A percentile compares a stretch with the other conserved stretches of the same genome.
These are phyloP conservation scores for Crotalus viridis DNA, from an alignment of 2,113 vertebrate genomes.

Conservation along the genomic window DNA sequence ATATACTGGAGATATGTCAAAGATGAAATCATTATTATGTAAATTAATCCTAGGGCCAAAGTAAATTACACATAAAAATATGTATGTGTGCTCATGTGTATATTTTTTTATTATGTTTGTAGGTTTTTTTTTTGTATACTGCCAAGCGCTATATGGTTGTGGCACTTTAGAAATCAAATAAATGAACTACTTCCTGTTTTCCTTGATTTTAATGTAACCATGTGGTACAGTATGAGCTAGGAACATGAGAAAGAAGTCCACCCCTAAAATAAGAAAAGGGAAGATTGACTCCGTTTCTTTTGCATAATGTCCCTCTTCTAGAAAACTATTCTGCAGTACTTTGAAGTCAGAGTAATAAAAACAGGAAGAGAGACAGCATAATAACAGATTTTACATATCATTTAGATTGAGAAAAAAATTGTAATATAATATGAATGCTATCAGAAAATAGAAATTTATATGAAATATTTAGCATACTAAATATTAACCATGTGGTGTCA, in stretches of 20 bases:
- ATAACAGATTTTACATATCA: neutral
- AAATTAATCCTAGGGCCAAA: neutral
- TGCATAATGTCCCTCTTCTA: neutral
- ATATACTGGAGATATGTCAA: neutral
- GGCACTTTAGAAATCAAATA: neutral
- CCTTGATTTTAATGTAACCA: neutral
- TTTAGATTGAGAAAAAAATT: neutral
- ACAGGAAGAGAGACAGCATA: neutral
- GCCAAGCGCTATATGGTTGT: neutral
- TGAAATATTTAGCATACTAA: neutral
- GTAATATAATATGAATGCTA: neutral
- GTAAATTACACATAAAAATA: neutral
- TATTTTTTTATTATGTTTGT: neutral
- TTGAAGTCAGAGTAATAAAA: neutral
- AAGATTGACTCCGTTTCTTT: neutral
- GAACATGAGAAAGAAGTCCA: neutral
- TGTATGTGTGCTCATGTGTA: neutral
- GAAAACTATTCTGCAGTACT: neutral
- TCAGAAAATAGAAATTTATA: neutral
- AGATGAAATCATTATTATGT: neutral
- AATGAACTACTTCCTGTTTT: neutral
- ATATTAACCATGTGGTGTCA: neutral
- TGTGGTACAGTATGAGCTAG: neutral
- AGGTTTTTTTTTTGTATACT: neutral
- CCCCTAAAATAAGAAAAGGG: neutral